Base-by-base conservation (phyloP, 2,113 vertebrate species). In the Silurus glanis region DNA sequence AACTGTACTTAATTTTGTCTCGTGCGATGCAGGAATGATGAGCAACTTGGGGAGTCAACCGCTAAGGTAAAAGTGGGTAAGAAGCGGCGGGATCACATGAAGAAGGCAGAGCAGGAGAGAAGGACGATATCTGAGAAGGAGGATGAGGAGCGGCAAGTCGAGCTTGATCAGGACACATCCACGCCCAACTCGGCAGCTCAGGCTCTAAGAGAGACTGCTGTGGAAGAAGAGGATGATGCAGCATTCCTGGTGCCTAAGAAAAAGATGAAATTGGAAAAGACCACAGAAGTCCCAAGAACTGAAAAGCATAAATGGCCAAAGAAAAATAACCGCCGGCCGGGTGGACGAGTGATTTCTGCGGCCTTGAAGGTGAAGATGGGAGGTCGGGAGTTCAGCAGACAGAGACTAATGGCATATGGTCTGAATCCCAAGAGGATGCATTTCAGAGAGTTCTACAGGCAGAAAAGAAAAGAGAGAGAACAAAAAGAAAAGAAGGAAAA, bases 361-460 rank as follows among this genome's bases (percentile, higher is more conserved):
- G 47, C 89, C 37, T 10, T 64, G 0, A 93, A 93, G 0, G 92
- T 97, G 86, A 95, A 87, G 0, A 92, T 97, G 0, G 95, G 95
- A 0, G 95, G 96, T 12, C 89, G 51, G 0, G 94, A 96, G 87
- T 97, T 98, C 92, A 97, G 95, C 62, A 91, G 91, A 58, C 94
- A 96, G 90, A 94, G 97, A 87, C 94, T 98, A 82, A 94, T 92
- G 89, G 97, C 97, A 0, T 98, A 96, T 0, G 97, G 97, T 2
- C 94, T 98, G 80, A 97, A 98, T 91, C 95, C 97, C 28, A 97
- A 96, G 90, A 94, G 94, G 86, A 90, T 97, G 66, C 94, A 93
- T 88, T 97, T 95, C 92, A 96, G 94, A 83, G 96, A 96, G 93
- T 92, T 96, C 2, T 94, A 93, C 87, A 89, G 91, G 9, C 93